These are phyloP conservation scores for Paelopatides confundens DNA, from an alignment of 53 echinoderm and acorn worm genomes.

Conservation along the genomic window DNA sequence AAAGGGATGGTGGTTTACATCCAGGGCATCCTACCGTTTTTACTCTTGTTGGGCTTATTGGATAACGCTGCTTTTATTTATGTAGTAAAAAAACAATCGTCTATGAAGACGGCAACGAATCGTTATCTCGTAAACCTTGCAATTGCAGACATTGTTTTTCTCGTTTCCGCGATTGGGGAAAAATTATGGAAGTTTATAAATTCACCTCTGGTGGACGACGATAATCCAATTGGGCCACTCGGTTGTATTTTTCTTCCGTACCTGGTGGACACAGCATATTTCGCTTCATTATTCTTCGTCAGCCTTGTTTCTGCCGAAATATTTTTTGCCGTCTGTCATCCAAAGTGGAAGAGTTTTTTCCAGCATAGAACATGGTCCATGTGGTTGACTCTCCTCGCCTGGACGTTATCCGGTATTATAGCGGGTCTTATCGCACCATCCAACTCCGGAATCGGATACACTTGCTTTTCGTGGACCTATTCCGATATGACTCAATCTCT, in stretches of 20 bases:
- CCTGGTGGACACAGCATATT: conserved; percentile 80
- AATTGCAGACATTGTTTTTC: conserved; percentile 85
- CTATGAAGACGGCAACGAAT: conserved; percentile 91
- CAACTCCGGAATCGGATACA: conserved; percentile 30
- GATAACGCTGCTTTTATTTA: conserved; percentile 87
- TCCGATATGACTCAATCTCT: conserved; percentile 45
- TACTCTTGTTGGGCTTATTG: conserved; percentile 72
- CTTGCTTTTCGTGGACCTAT: conserved; percentile 66
- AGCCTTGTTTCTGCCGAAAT: conserved; percentile 85
- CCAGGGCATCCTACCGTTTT: conserved; percentile 71
- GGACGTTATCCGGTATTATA: conserved; percentile 64
- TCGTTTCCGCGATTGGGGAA: conserved; percentile 77
- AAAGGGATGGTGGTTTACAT: conserved; percentile 62
- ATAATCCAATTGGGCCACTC: conserved; percentile 58
- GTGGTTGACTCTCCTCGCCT: conserved; percentile 50
- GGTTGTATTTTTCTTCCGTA: conserved; percentile 78
- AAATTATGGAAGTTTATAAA: conserved; percentile 68
- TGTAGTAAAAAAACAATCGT: conserved; percentile 75
- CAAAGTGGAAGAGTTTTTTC: conserved; percentile 33
- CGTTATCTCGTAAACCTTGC: conserved; percentile 84
- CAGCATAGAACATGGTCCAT: conserved; percentile 45
- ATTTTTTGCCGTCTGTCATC: conserved; percentile 83
- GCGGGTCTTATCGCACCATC: conserved; percentile 71
- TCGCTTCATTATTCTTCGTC: conserved; percentile 84
- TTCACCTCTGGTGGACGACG: conserved; percentile 76